These are phyloP conservation scores for Caenorhabditis japonica DNA, from an alignment of 2,888 invertebrate genomes.

Conservation along the genomic window DNA sequence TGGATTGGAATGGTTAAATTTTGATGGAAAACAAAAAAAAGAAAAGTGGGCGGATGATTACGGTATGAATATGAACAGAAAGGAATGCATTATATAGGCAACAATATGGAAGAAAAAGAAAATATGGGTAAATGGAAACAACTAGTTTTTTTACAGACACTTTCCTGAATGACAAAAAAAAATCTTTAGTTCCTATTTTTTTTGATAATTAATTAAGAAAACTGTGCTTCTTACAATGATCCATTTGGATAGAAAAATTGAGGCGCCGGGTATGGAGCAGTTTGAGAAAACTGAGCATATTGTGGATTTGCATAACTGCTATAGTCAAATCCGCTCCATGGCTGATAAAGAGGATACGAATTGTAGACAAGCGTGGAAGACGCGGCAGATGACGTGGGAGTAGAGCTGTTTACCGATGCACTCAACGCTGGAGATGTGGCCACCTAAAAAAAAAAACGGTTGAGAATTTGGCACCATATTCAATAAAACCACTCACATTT, in stretches of 20 bases:
- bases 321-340: slow-evolving; percentile 39
- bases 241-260: slow-evolving; percentile 47
- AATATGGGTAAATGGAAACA: background rate
- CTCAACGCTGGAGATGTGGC: slow-evolving; percentile 19
- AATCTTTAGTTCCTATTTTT: slow-evolving; percentile 5
- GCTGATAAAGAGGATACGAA: slow-evolving; percentile 40
- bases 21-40: no score
- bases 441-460: slow-evolving; percentile 11
- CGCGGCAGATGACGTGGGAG: slow-evolving; percentile 7
- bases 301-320: slow-evolving; percentile 23
- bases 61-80: slow-evolving; percentile 2
- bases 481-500: slow-evolving; percentile 13
- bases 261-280: slow-evolving; percentile 26
- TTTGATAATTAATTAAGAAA: no score
- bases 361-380: slow-evolving; percentile 19
- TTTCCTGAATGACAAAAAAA: no score
- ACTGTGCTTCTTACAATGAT: slow-evolving; percentile 41
- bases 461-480: background rate
- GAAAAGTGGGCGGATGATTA: no score
- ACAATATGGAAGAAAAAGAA: background rate
- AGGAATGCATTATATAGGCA: slow-evolving; percentile 1
- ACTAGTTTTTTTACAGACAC: no score
- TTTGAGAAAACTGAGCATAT: slow-evolving; percentile 28
- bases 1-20: no score
- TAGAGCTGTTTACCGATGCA: slow-evolving; percentile 4